phyloP scores from a whole-genome alignment of 2,113 vertebrate species.

The Protobothrops flavoviridis region DNA sequence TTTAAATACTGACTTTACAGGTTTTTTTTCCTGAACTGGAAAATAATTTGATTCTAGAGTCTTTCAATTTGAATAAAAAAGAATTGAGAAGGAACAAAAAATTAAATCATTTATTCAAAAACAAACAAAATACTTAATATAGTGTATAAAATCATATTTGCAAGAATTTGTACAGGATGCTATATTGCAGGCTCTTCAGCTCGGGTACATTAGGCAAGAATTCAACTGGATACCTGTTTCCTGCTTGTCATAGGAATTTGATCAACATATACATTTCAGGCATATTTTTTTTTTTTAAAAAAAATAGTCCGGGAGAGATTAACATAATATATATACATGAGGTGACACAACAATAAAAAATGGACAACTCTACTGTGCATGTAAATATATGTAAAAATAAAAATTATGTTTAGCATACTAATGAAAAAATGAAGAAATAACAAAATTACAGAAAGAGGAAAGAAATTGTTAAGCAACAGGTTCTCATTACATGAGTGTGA shows the following conservation, averaged over 20 bases:
- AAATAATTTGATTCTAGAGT: neutral
- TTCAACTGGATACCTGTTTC: neutral
- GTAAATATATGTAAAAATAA: neutral
- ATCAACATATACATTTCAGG: neutral
- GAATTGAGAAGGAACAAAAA: neutral
- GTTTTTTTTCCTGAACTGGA: neutral
- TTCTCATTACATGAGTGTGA: neutral
- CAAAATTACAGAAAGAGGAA: neutral
- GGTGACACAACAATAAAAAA: neutral
- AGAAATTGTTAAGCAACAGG: neutral
- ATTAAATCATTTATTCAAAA: neutral
- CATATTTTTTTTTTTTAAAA: neutral
- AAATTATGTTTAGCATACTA: neutral
- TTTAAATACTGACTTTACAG: neutral
- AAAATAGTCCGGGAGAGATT: neutral
- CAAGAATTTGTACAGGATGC: neutral
- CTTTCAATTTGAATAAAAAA: neutral
- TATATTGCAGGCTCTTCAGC: neutral
- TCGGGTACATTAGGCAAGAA: neutral
- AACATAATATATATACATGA: neutral
- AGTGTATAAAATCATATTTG: neutral
- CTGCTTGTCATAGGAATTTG: neutral
- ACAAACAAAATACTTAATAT: neutral
- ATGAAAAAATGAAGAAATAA: neutral
- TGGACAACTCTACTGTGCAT: neutral